Percentiles rank a stretch among this genome's conserved stretches.
These are phyloP conservation scores for Brachynemurus nebulosus DNA, from an alignment of 2,888 invertebrate species.

Conservation along the genomic window DNA sequence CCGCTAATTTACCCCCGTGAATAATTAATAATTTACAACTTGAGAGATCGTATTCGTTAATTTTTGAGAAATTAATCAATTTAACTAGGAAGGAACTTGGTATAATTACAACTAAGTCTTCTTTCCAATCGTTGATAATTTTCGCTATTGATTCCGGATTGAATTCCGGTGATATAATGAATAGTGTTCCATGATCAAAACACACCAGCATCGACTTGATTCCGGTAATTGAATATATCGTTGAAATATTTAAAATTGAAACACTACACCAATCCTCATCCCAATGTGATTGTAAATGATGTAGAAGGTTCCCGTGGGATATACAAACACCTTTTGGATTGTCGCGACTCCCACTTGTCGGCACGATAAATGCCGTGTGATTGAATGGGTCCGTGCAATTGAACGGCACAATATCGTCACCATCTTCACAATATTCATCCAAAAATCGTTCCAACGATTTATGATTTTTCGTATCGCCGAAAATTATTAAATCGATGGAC, in stretches of 20 bases:
- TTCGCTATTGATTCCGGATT: not conserved
- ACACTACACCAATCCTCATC: constrained; percentile 1
- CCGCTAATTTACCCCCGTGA: constrained; percentile 1
- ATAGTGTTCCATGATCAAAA: constrained; percentile 1
- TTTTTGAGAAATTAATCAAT: constrained; percentile 1
- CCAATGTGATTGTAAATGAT: constrained; percentile 9
- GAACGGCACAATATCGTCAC: not conserved
- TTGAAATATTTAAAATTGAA: constrained; percentile 1
- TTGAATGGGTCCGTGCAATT: not conserved
- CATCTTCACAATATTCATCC: not conserved
- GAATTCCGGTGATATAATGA: constrained; percentile 5
- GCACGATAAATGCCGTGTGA: constrained; percentile 4
- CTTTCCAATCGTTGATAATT: constrained; percentile 4
- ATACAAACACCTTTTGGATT: constrained; percentile 1
- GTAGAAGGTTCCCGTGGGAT: constrained; percentile 5
- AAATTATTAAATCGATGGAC: constrained; percentile 4
- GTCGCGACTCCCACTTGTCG: constrained; percentile 2
- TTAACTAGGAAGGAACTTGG: not conserved
- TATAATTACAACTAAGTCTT: constrained; percentile 1
- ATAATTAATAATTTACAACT: not conserved
- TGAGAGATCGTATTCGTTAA: constrained; percentile 1
- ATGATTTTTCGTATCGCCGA: constrained; percentile 2
- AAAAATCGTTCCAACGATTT: constrained; percentile 1
- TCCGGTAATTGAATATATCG: constrained; percentile 5
- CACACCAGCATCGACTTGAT: constrained; percentile 6